Evolutionary conservation across 2,113 vertebrate species (phyloP).

Genomic region (Tychaedon coryphoeus): DNA sequence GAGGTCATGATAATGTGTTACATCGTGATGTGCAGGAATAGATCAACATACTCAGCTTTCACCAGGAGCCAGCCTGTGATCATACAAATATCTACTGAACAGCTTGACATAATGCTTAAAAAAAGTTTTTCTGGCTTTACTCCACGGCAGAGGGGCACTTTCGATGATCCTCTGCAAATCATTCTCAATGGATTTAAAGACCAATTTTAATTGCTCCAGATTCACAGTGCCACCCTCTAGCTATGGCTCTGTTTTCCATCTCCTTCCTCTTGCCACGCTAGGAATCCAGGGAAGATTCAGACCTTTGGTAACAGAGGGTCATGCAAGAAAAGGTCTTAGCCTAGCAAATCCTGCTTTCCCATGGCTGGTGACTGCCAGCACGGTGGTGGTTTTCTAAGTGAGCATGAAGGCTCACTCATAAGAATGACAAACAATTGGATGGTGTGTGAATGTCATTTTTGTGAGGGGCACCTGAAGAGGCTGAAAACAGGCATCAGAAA

Average conservation of each 20-base stretch:
- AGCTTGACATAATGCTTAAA: neutral
- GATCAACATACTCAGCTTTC: accelerated
- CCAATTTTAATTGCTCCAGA: neutral
- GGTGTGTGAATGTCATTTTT: neutral
- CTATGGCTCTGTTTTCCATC: neutral
- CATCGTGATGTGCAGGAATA: accelerated
- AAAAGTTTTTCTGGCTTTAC: neutral
- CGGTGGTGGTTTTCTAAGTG: accelerated
- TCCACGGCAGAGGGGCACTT: neutral
- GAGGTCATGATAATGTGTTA: neutral
- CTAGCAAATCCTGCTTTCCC: neutral
- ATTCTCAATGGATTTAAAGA: neutral
- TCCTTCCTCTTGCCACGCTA: neutral
- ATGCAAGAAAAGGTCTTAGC: neutral
- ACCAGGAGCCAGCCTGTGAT: neutral
- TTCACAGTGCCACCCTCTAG: neutral
- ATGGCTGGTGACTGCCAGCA: neutral
- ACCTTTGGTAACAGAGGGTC: neutral
- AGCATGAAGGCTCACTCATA: neutral
- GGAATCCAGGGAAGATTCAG: neutral
- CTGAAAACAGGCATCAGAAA: neutral
- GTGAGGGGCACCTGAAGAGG: neutral
- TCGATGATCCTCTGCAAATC: neutral
- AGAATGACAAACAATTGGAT: neutral
- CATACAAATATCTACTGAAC: neutral